Base-by-base conservation (phyloP, 1,140 invertebrate genomes). In the Penaeus chinensis region DNA sequence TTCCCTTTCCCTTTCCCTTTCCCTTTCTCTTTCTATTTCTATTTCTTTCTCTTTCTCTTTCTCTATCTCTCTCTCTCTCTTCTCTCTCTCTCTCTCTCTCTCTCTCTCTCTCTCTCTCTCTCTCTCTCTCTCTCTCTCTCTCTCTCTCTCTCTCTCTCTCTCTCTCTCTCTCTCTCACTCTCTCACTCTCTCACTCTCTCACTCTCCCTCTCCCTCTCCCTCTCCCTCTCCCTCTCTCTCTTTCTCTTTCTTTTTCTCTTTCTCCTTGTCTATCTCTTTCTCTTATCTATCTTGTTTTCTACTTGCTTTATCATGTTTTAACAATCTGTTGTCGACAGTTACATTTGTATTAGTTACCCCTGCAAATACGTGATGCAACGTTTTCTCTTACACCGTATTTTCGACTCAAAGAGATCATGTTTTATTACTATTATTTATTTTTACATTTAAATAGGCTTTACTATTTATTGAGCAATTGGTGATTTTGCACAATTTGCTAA, bases 71-170 rank as follows among this genome's bases (percentile, higher is more conserved):
- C 24, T 78, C 37, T n/a, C 61, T 78, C 11, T 71, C 66, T 78
- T 71, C 20, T 71, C 66, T 71, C 66, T 71, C 66, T 71, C 11
- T 71, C 66, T 2, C 66, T 71, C 66, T 71, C 11, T 71, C 66
- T 71, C 0, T 71, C 66, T 71, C 3, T 71, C 20, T 71, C 5
- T 71, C 66, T 71, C 8, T 24, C 0, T 71, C 11, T 71, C 0
- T 71, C 0, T 32, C 66, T 0, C 11, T 71, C 66, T 71, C 20
- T 71, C 66, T 71, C 66, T 71, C 66, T 71, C 11, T 71, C 66
- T 2, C 66, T 71, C 66, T 71, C 11, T 71, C 66, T 71, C 0
- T 71, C 66, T 71, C 3, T 71, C 20, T 71, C 5, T 71, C 66
- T 71, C 8, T 24, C 0, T 71, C 11, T 71, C 0, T 71, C 0